Percentiles rank a stretch among this genome's conserved stretches.
Conservation (phyloP, 2,797 vertebrate genomes). For the Nothura maculosa region DNA sequence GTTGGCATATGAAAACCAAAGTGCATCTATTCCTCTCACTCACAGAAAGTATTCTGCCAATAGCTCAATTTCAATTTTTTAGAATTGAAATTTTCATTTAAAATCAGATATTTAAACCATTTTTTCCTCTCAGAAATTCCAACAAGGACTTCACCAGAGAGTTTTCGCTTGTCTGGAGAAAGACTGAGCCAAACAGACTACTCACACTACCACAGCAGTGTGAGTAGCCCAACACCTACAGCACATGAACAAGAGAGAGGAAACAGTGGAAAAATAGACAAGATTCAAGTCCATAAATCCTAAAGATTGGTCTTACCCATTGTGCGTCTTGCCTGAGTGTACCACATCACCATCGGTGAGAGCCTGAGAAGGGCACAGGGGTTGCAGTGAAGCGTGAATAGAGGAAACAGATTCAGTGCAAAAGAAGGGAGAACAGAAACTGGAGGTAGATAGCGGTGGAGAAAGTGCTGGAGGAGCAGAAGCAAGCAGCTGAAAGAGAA, state of each 20-base stretch:
- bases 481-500: background rate
- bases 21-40: background rate
- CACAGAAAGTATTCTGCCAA: background rate
- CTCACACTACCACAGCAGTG: background rate
- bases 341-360: accelerated
- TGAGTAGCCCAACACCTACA: background rate
- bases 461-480: background rate
- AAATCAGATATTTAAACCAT: background rate
- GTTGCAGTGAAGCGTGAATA: background rate
- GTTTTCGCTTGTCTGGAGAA: background rate
- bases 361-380: background rate
- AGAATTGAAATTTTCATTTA: background rate
- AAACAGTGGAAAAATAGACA: background rate
- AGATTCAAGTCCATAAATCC: background rate
- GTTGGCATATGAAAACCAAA: background rate
- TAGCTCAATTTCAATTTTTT: background rate
- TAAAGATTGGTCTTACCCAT: background rate
- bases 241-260: accelerated
- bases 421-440: background rate
- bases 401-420: too few species aligned
- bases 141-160: background rate
- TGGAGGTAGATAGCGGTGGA: background rate
- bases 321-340: too few species aligned
- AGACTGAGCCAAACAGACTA: background rate
- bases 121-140: background rate